Percentiles rank a stretch among this genome's conserved stretches.
Evolutionary conservation across 2,888 invertebrate species (phyloP).

Genomic region (Epinotia brunnichana): DNA sequence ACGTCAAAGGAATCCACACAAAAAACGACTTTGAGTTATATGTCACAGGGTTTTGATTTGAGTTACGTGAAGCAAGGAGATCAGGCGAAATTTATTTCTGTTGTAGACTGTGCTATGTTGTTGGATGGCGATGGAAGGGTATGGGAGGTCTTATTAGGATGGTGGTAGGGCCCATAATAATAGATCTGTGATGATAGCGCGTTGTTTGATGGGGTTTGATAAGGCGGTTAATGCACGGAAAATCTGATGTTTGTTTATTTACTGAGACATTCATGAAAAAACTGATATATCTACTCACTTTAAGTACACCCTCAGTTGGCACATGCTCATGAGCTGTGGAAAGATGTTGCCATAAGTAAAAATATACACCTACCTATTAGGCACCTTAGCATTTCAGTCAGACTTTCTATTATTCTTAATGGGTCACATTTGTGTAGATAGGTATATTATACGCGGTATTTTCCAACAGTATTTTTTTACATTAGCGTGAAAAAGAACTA

Average conservation of each 20-base stretch:
- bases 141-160: conserved; percentile 47
- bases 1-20: not conserved
- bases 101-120: not conserved
- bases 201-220: conserved; percentile 45
- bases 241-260: conserved; percentile 31
- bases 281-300: not conserved
- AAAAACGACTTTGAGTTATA: not conserved
- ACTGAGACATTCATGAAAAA: not conserved
- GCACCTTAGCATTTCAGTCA: too few species aligned
- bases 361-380: too few species aligned
- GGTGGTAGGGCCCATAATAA: conserved; percentile 53
- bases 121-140: conserved; percentile 13
- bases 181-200: conserved; percentile 56
- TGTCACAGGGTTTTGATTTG: not conserved
- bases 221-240: conserved; percentile 30
- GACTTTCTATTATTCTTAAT: too few species aligned
- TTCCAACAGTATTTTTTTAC: too few species aligned
- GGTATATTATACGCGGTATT: too few species aligned
- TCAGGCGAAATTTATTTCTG: not conserved
- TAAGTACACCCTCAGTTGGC: too few species aligned
- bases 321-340: too few species aligned
- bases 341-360: too few species aligned
- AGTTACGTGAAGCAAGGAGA: not conserved
- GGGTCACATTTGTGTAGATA: too few species aligned
- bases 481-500: too few species aligned